Conservation (phyloP, 2,888 invertebrate genomes). For the Pristionchus japonicus region DNA sequence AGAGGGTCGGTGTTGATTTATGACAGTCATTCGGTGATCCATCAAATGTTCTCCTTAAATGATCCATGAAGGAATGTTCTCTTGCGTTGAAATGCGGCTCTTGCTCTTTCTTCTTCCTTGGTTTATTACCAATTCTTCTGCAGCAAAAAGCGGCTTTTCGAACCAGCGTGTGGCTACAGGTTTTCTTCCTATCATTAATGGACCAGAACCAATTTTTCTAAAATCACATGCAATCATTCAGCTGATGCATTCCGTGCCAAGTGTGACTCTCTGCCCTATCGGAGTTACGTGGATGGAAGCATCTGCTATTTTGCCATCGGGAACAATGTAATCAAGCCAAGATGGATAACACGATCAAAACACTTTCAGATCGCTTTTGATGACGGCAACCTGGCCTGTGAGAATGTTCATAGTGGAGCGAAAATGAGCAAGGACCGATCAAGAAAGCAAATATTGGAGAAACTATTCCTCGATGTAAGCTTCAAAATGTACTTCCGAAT, state of each 20-base stretch:
- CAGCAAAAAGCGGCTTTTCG: background rate
- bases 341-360: too few species aligned
- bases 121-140: background rate
- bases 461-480: background rate
- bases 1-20: too few species aligned
- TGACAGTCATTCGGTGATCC: too few species aligned
- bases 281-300: background rate
- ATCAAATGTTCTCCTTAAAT: too few species aligned
- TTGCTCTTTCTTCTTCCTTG: background rate
- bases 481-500: too few species aligned
- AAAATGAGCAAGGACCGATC: background rate
- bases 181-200: background rate
- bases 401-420: background rate
- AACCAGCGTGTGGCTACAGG: background rate
- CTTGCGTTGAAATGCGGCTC: background rate
- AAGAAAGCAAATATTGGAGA: background rate
- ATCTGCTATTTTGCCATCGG: background rate
- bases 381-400: background rate
- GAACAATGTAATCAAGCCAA: background rate
- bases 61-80: too few species aligned
- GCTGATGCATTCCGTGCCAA: background rate
- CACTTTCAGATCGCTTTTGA: background rate
- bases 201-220: too few species aligned
- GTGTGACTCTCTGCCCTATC: background rate
- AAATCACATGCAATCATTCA: background rate